Percentiles rank a stretch among this genome's conserved stretches.
Conservation (phyloP, 2,888 invertebrate species). For the Trachelus iudaicus region DNA sequence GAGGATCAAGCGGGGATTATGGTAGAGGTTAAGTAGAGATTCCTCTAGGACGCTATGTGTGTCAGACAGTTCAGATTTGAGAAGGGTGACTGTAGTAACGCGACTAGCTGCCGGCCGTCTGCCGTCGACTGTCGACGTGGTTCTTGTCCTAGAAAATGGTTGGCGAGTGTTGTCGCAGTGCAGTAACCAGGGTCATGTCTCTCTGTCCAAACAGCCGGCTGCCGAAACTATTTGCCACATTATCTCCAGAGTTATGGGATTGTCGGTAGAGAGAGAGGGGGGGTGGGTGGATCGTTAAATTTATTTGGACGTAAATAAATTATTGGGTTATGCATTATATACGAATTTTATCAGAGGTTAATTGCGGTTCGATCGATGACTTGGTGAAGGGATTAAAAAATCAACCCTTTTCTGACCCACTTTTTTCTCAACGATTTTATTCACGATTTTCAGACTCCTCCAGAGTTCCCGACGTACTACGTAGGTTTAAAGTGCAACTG, state of each 20-base stretch:
- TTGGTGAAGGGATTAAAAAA: background rate
- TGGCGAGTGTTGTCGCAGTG: conserved; percentile 17
- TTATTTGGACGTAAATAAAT: conserved; percentile 19
- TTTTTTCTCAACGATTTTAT: background rate
- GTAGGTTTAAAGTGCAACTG: background rate
- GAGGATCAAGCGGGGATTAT: background rate
- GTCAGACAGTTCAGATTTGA: background rate
- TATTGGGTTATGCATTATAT: background rate
- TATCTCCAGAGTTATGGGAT: conserved; percentile 24
- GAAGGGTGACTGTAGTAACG: background rate
- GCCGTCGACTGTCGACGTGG: background rate
- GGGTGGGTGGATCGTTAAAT: conserved; percentile 22
- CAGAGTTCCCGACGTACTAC: background rate
- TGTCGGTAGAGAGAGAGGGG: background rate
- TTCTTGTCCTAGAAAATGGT: background rate
- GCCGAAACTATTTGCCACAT: conserved; percentile 43
- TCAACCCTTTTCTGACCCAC: background rate
- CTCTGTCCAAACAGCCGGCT: conserved; percentile 36
- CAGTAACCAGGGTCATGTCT: conserved; percentile 31
- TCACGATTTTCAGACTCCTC: background rate
- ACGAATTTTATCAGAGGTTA: background rate
- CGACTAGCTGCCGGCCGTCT: background rate
- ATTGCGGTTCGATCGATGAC: background rate
- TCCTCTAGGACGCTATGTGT: background rate
- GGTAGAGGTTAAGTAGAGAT: background rate